A percentile compares a stretch with the other conserved stretches of the same genome.
Conservation (phyloP, 2,888 invertebrate species). For the Coenonympha glycerion region DNA sequence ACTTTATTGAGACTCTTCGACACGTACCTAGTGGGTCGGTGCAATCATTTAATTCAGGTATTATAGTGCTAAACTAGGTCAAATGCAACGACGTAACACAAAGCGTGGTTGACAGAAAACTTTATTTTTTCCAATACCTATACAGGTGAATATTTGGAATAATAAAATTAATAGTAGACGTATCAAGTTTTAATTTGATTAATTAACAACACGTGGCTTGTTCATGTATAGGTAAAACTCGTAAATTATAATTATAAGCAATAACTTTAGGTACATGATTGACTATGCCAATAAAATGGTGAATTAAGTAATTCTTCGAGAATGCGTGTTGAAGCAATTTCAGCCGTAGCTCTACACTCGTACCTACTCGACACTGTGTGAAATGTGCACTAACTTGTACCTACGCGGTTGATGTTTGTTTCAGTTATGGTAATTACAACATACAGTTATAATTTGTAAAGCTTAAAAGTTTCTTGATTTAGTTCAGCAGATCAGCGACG, state of each 20-base stretch:
- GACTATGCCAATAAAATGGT: constrained; percentile 8
- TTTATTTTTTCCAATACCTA: no score
- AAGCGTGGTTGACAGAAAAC: no score
- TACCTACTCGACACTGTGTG: constrained; percentile 4
- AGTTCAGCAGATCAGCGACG: no score
- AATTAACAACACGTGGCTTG: background rate
- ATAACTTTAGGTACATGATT: background rate
- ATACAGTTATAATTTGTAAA: no score
- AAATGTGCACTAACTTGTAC: background rate
- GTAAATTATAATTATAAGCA: no score
- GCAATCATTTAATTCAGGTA: constrained; percentile 1
- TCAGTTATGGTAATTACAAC: constrained; percentile 1
- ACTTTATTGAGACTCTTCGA: background rate
- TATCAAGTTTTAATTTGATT: background rate
- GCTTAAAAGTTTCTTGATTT: no score
- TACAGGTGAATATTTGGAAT: no score
- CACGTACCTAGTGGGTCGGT: background rate
- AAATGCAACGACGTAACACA: background rate
- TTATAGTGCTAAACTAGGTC: background rate
- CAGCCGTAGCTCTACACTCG: no score
- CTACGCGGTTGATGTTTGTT: background rate
- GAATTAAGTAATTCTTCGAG: constrained; percentile 19
- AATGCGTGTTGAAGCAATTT: constrained; percentile 19
- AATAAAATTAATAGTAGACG: no score
- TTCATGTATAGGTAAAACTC: background rate